Evolutionary conservation across 1,140 invertebrate species (phyloP).

Genomic region (Hypsibius dujardini): DNA sequence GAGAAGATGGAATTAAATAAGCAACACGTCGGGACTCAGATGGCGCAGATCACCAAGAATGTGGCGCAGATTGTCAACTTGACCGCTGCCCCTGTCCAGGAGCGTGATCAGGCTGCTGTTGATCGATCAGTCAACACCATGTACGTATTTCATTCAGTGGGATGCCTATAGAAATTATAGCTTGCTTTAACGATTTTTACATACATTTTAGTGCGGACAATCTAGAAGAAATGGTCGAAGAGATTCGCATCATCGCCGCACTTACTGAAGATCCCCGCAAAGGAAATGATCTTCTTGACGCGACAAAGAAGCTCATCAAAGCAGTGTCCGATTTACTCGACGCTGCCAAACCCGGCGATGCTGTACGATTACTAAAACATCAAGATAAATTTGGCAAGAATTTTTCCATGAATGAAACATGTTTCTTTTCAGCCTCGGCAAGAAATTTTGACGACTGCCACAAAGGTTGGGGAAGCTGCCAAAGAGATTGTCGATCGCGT

Average conservation of each 20-base stretch:
- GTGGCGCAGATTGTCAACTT: conserved; percentile 38
- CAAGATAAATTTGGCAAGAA: too few species aligned
- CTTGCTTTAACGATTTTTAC: too few species aligned
- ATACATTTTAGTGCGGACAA: conserved; percentile 50
- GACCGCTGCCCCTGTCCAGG: conserved; percentile 34
- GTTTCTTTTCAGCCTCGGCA: conserved; percentile 51
- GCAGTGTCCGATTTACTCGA: conserved; percentile 86
- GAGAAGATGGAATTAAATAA: conserved; percentile 78
- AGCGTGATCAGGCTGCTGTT: conserved; percentile 75
- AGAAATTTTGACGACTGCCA: conserved; percentile 77
- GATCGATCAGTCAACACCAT: conserved; percentile 92
- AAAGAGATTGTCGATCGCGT: conserved; percentile 36
- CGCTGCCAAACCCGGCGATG: conserved; percentile 80
- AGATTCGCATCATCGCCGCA: conserved; percentile 80
- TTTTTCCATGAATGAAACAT: too few species aligned
- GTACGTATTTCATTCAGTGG: conserved; percentile 26
- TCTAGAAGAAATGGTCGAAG: conserved; percentile 84
- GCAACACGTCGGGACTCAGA: conserved; percentile 82
- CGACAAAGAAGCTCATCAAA: conserved; percentile 68
- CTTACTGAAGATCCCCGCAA: conserved; percentile 65
- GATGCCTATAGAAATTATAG: too few species aligned
- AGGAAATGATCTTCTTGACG: conserved; percentile 70
- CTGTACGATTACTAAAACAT: conserved; percentile 38
- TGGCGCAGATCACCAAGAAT: conserved; percentile 84
- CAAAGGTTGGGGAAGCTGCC: conserved; percentile 82